Conservation (phyloP, 2,888 invertebrate genomes). For the Andrena hattorfiana region DNA sequence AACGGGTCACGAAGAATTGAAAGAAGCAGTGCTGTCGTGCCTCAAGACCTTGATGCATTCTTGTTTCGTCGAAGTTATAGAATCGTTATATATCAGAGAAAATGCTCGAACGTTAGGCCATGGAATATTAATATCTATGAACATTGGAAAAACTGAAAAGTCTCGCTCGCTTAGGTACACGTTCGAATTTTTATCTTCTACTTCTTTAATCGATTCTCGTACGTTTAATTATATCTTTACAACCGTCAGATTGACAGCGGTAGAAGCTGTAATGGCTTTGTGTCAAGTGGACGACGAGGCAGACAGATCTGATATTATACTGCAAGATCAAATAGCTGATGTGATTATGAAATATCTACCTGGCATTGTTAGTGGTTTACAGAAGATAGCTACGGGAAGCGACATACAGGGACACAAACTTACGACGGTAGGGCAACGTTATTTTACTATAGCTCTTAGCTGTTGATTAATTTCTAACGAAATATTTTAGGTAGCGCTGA, state of each 20-base stretch:
- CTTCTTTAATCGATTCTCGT: neutral
- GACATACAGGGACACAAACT: conserved; percentile 88
- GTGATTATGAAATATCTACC: conserved; percentile 88
- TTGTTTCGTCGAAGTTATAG: conserved; percentile 86
- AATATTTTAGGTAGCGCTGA: conserved; percentile 83
- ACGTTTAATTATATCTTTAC: conserved; percentile 4
- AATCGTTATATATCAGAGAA: conserved; percentile 86
- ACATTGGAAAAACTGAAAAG: conserved; percentile 89
- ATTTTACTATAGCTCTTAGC: neutral
- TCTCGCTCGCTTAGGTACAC: conserved; percentile 88
- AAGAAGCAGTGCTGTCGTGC: conserved; percentile 87
- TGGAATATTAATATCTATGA: conserved; percentile 88
- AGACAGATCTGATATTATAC: conserved; percentile 86
- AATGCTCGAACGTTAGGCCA: conserved; percentile 88
- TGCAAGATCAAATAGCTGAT: conserved; percentile 86
- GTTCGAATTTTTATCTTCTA: conserved; percentile 9
- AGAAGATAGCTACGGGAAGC: conserved; percentile 86
- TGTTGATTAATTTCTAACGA: conserved; percentile 16
- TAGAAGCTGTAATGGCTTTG: conserved; percentile 88
- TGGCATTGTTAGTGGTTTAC: conserved; percentile 88
- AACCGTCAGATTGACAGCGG: conserved; percentile 85
- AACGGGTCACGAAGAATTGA: conserved; percentile 88
- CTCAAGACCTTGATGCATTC: conserved; percentile 86
- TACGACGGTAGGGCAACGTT: conserved; percentile 85
- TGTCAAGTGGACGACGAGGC: conserved; percentile 87